phyloP scores from a whole-genome alignment of 2,113 vertebrate genomes.

The Peromyscus leucopus region DNA sequence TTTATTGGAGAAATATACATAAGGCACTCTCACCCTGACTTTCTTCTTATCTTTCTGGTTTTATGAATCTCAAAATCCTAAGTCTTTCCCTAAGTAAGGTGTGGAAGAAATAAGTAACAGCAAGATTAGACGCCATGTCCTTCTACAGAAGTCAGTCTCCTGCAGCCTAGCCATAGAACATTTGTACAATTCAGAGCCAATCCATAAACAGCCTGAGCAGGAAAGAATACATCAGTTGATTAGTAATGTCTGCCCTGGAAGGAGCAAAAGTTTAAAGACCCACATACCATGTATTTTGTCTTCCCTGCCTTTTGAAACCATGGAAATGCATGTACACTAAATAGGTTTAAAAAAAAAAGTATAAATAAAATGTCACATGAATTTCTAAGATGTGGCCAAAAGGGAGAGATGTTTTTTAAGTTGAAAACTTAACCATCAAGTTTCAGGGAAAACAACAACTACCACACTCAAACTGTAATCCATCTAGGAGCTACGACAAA shows the following conservation, averaged over 20 bases:
- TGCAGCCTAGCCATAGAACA: not conserved
- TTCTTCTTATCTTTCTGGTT: not conserved
- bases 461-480: not conserved
- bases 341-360: not conserved
- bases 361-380: not conserved
- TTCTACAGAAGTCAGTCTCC: not conserved
- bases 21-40: not conserved
- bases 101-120: not conserved
- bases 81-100: not conserved
- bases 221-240: not conserved
- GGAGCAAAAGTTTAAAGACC: not conserved
- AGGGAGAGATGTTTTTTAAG: not conserved
- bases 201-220: not conserved
- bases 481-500: not conserved
- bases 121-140: not conserved
- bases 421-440: not conserved
- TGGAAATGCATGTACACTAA: not conserved
- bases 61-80: not conserved
- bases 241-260: not conserved
- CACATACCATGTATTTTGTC: not conserved
- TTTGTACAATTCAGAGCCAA: not conserved
- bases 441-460: not conserved
- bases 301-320: not conserved
- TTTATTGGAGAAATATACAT: slow-evolving; percentile 3
- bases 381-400: not conserved